Base-by-base conservation (phyloP, 2,888 invertebrate species). In the Drosophila fulvimacula region DNA sequence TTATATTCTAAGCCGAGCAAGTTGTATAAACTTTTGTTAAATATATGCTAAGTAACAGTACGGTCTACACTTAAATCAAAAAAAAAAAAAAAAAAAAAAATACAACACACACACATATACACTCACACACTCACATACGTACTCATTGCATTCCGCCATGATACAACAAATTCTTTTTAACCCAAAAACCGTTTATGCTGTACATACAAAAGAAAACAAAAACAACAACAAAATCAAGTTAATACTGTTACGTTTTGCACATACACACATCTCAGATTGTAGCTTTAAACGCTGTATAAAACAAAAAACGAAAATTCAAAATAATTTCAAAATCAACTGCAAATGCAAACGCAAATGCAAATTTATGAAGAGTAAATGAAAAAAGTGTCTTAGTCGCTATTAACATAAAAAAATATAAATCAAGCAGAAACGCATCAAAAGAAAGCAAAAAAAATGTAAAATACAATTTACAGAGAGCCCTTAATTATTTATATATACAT, bases 311-410 rank as follows among this genome's bases (percentile, higher is more conserved):
- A 58, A 68, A 70, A 68, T 66, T 64, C 21, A 53, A 59, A 52
- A 27, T 66, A 72, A 69, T 65, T 72, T 68, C 52, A 67, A 52
- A 67, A 27, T 46, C 27, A 46, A 46, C 46, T 38, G 70, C 66
- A 62, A 79, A 52, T 24, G 51, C 53, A 19, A 39, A 71, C 46
- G 69, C 59, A 79, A 73, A 67, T 46, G 71, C 67, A 62, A 79
- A 68, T 69, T 76, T 70, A 76, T 72, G 69, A 77, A 79, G 62
- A 58, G 70, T 77, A 69, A 70, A 75, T 70, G 69, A 73, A 77
- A 88, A 89, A 89, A 89, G 89, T 90, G 89, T 90, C 91, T 90
- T 89, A 91, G 89, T 90, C 90, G 90, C 89, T 76, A 81, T 78
- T 67, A 82, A 68, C 62, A 67, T 58, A 48, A 56, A 48, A 46